Evolutionary conservation across 1,140 invertebrate genomes (phyloP), one percentile per base, ranked within the genome.

Genomic region (Bombus affinis): DNA sequence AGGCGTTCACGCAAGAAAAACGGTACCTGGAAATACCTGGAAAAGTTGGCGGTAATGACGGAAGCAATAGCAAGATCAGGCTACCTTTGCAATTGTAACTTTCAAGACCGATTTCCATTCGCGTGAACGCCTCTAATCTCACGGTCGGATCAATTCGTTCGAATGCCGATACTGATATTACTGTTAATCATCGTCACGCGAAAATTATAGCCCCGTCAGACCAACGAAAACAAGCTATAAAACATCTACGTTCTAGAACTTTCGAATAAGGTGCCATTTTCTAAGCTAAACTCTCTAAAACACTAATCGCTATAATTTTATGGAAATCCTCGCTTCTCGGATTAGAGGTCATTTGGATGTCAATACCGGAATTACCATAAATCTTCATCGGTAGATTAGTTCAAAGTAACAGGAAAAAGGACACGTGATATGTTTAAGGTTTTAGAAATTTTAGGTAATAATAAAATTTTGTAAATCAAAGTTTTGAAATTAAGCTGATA

Each of bases 31-130:
- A 75, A 75, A 75, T 53, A 39, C 42, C 73, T 35, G 42, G 73
- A 75, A 75, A 75, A 53, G n/a, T 75, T 32, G 18, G 32, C 22
- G 25, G 15, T 75, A 75, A 75, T 75, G 44, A 53, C 9, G 32
- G 73, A 75, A 75, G 42, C n/a, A 75, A 25, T 32, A 53, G 73
- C n/a, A 75, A 53, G 73, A 75, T 53, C 73, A 15, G 70, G 6
- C 44, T 75, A 53, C 73, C 44, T 15, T 9, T 75, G 73, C 73
- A 75, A 75, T 75, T 75, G 73, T 75, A 75, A 75, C 73, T 53
- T 53, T 53, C 73, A 75, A 53, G 73, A 75, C 44, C 44, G 42
- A 75, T 75, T 75, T 44, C 73, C 44, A 53, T n/a, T 53, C 73
- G 42, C 73, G 42, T 53, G 72, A 44, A 42, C 42, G 39, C 28